Percentiles rank a stretch among this genome's conserved stretches.
phyloP scores from a whole-genome alignment of 2,888 invertebrate genomes.

The Epistrophe grossulariae region DNA sequence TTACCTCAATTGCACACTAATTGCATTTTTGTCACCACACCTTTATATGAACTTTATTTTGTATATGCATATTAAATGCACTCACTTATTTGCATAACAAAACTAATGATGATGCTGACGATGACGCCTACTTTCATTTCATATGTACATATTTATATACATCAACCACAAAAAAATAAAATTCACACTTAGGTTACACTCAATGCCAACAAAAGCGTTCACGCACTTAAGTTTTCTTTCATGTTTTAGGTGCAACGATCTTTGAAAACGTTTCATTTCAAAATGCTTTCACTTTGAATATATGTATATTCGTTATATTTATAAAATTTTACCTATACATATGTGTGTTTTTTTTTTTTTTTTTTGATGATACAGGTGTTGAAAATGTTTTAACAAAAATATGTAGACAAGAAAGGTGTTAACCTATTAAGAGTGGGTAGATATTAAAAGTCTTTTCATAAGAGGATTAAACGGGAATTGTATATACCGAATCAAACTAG shows the following conservation, averaged over 20 bases:
- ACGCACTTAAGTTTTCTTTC: constrained; percentile 30
- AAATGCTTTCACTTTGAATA: constrained; percentile 49
- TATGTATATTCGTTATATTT: background rate
- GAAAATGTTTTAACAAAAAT: constrained; percentile 12
- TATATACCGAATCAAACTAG: background rate
- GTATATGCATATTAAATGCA: background rate
- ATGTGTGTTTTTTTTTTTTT: background rate
- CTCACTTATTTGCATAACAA: constrained; percentile 19
- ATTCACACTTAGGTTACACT: constrained; percentile 39
- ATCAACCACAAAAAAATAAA: constrained; percentile 30
- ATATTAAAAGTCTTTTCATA: background rate
- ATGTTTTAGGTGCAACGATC: constrained; percentile 50
- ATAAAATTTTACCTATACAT: too few relatives aligned
- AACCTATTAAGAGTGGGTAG: constrained; percentile 15
- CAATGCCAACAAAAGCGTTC: constrained; percentile 31
- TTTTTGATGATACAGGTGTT: constrained; percentile 9
- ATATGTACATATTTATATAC: background rate
- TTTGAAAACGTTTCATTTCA: constrained; percentile 38
- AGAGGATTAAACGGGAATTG: background rate
- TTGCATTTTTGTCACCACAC: constrained; percentile 32
- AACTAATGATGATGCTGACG: background rate
- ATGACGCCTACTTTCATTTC: constrained; percentile 26
- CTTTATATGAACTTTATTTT: constrained; percentile 14
- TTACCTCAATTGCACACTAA: constrained; percentile 9
- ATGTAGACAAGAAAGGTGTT: constrained; percentile 12